A percentile compares a stretch with the other conserved stretches of the same genome.
phyloP scores from a whole-genome alignment of 1,140 invertebrate genomes.

The Lerema accius region DNA sequence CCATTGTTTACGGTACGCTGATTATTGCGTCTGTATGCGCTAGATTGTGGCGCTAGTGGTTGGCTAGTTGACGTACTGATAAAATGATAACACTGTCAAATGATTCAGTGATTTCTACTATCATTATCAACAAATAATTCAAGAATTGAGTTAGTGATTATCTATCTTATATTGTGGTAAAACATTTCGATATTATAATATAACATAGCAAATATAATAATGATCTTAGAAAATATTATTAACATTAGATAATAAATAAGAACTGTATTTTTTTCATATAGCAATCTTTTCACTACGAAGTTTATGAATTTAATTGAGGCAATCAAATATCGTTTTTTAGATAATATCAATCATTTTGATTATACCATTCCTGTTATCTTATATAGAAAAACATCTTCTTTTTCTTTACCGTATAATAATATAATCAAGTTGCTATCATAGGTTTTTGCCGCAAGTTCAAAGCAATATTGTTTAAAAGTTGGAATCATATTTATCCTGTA shows the following conservation, averaged over 20 bases:
- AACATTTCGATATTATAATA: not conserved
- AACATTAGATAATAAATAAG: not conserved
- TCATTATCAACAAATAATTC: slow-evolving; percentile 41
- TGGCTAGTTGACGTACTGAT: slow-evolving; percentile 67
- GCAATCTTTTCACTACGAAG: too few relatives aligned
- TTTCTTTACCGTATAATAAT: too few relatives aligned
- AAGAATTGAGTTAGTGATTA: not conserved
- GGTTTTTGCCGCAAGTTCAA: too few relatives aligned
- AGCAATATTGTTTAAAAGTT: too few relatives aligned
- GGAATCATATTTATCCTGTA: too few relatives aligned
- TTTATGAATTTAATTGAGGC: too few relatives aligned
- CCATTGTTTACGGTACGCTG: slow-evolving; percentile 78
- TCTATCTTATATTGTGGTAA: not conserved
- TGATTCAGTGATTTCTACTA: slow-evolving; percentile 60
- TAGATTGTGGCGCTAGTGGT: slow-evolving; percentile 63
- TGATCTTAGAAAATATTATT: not conserved
- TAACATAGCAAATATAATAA: not conserved
- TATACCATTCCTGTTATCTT: too few relatives aligned
- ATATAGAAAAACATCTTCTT: too few relatives aligned
- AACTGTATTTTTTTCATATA: not conserved
- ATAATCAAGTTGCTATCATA: too few relatives aligned
- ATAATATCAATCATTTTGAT: too few relatives aligned
- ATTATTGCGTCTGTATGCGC: slow-evolving; percentile 62
- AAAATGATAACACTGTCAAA: slow-evolving; percentile 77
- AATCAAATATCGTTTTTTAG: too few relatives aligned